phyloP scores from a whole-genome alignment of 2,888 invertebrate species.

The Calliopum simillimum region DNA sequence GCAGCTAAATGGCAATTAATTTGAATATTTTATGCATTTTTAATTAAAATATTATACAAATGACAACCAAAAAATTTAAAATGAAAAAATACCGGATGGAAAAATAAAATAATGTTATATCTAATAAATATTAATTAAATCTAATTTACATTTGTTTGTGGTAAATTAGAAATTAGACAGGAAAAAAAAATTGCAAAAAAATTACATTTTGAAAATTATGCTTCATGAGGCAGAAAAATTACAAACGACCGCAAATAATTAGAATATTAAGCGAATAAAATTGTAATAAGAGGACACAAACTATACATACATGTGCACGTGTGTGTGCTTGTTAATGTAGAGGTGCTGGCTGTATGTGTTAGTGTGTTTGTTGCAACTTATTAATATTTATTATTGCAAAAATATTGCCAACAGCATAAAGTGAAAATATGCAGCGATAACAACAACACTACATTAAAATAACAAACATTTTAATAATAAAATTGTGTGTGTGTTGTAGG shows the following conservation, averaged over 20 bases:
- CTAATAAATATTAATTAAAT: conserved; percentile 31
- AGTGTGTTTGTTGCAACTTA: conserved; percentile 26
- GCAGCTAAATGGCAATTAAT: too few relatives aligned
- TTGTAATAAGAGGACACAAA: conserved; percentile 9
- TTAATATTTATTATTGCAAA: conserved; percentile 34
- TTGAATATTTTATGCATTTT: too few relatives aligned
- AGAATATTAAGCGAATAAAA: conserved; percentile 28
- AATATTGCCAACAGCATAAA: conserved; percentile 3
- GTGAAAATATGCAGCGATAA: conserved; percentile 11
- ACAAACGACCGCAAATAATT: conserved; percentile 28
- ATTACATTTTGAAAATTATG: not conserved
- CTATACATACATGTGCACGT: not conserved
- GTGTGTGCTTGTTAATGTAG: not conserved
- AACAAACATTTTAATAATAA: too few relatives aligned
- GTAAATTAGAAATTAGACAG: conserved; percentile 12
- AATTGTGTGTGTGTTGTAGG: too few relatives aligned
- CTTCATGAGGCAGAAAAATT: not conserved
- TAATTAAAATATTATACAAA: too few relatives aligned
- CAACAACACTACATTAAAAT: conserved; percentile 16
- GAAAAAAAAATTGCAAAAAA: not conserved
- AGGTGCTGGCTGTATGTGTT: not conserved
- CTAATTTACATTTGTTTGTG: conserved; percentile 29
- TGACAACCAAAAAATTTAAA: too few relatives aligned
- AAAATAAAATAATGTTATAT: conserved; percentile 12
- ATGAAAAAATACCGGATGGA: not conserved